Conservation (phyloP, 2,888 invertebrate genomes). For the Apocheima hispidaria region DNA sequence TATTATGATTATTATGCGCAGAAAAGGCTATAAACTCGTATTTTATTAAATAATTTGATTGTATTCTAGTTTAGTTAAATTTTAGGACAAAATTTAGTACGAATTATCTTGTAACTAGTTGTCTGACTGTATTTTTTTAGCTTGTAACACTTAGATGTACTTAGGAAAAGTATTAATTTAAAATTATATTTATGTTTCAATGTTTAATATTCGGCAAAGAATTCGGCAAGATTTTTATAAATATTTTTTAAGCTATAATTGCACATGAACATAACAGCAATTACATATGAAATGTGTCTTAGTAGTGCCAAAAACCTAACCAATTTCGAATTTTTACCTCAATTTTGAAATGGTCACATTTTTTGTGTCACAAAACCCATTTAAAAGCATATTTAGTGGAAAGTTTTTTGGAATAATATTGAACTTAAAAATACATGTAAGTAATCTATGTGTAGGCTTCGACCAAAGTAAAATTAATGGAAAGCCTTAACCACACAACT, state of each 20-base stretch:
- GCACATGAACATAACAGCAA: constrained; percentile 30
- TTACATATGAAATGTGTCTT: constrained; percentile 63
- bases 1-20: constrained; percentile 5
- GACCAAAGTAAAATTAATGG: neutral
- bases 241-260: constrained; percentile 14
- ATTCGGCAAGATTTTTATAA: neutral
- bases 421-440: constrained; percentile 7
- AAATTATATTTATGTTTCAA: neutral
- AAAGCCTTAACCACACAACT: too few relatives aligned
- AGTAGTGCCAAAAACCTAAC: constrained; percentile 71
- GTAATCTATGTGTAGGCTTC: neutral
- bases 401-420: constrained; percentile 25
- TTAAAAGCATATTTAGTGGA: neutral
- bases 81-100: constrained; percentile 16
- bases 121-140: constrained; percentile 55
- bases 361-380: constrained; percentile 32
- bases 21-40: constrained; percentile 2
- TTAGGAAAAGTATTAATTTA: constrained; percentile 20
- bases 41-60: neutral
- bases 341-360: constrained; percentile 37
- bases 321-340: constrained; percentile 51
- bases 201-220: neutral
- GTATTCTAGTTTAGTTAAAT: constrained; percentile 11
- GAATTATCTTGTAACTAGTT: constrained; percentile 40
- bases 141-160: constrained; percentile 40